Conservation (phyloP, 2,113 vertebrate species). For the Formicarius rufipectus region DNA sequence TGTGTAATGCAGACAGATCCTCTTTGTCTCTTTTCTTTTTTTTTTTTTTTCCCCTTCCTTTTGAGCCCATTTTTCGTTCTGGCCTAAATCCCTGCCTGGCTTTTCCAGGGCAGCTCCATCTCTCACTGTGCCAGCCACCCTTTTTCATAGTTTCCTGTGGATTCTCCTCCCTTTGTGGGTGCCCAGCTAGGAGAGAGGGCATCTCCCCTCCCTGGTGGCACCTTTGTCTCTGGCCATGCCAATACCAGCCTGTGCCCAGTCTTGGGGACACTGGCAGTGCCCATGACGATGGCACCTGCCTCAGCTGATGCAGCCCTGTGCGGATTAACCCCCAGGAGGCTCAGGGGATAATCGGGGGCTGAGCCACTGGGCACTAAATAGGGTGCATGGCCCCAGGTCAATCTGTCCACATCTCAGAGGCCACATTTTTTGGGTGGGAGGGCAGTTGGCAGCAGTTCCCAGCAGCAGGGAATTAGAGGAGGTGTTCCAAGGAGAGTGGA, state of each 20-base stretch:
- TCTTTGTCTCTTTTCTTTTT: neutral
- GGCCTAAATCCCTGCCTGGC: neutral
- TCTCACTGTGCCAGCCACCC: neutral
- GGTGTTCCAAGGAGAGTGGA: neutral
- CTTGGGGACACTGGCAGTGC: neutral
- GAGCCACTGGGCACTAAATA: neutral
- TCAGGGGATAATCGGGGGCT: slow-evolving; percentile 37
- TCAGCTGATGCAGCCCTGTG: neutral
- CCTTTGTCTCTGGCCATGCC: neutral
- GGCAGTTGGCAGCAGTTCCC: accelerated
- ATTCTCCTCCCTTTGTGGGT: neutral
- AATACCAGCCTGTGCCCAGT: neutral
- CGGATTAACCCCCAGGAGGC: neutral
- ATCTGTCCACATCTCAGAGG: neutral
- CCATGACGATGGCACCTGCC: neutral
- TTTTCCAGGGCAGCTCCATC: neutral
- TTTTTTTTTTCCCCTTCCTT: neutral
- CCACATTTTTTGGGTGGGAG: neutral
- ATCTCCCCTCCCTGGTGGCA: neutral
- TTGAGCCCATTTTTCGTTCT: neutral
- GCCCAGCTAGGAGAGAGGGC: neutral
- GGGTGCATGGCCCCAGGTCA: neutral
- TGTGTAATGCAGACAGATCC: neutral
- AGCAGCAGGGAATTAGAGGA: neutral
- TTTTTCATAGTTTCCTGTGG: neutral